Base-by-base conservation (phyloP, 1,140 invertebrate genomes). In the Plectus sambesii region DNA sequence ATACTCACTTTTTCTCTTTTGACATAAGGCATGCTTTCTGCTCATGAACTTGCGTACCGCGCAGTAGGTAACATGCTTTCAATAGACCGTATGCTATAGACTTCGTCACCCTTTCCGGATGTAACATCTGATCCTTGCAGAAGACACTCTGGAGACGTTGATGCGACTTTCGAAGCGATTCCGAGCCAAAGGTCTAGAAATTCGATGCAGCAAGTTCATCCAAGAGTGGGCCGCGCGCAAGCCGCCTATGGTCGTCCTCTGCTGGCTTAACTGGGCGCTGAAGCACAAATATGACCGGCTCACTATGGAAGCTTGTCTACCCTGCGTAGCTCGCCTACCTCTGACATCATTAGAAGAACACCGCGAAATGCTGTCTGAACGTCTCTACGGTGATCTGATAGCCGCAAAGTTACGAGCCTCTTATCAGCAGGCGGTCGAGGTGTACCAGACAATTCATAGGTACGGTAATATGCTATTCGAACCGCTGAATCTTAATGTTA, bases 401-500 rank as follows among this genome's bases (percentile, higher is more conserved):
- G 63, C 66, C 4, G 62, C 62, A 29, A 67, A 67, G 42, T 49
- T 67, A 17, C 51, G 64, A 19, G 51, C 52, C 12, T 55, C 37
- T 15, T 67, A 69, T 53, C 51, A 59, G 25, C 67, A 65, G 51
- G 61, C 62, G 27, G 62, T 53, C n/a, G 53, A 50, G 24, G 62
- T 60, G 6, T 67, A 68, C 36, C 58, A 63, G 53, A 68, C 66
- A 4, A 67, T 67, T 42, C 64, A 67, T n/a, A n/a, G n/a, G n/a
- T n/a, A n/a, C n/a, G n/a, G n/a, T n/a, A n/a, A n/a, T n/a, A n/a
- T n/a, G n/a, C n/a, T n/a, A n/a, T n/a, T n/a, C n/a, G n/a, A n/a
- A n/a, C n/a, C n/a, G n/a, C n/a, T n/a, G n/a, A n/a, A n/a, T n/a
- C n/a, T n/a, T n/a, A n/a, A n/a, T n/a, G n/a, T n/a, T n/a, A n/a